Evolutionary conservation across 1,140 invertebrate species (phyloP), one percentile per base, ranked within the genome.

Genomic region (Drosophila oshimai): DNA sequence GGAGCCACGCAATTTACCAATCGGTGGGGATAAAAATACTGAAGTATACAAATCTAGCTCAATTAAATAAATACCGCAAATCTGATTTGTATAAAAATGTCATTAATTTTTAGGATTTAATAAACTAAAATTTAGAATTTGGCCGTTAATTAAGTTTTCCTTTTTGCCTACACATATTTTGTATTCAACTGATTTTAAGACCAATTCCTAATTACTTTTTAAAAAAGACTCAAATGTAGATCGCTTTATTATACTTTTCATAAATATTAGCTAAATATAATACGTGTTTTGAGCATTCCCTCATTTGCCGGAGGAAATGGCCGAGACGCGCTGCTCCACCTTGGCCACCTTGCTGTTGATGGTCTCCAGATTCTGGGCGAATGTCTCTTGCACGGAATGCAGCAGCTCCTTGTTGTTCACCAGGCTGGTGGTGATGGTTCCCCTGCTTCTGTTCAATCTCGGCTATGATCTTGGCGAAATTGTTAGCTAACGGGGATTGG

Each of bases 381-480:
- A 96, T 34, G 94, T 95, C 83, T 95, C 94, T 89, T 97, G 95
- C 0, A 96, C 95, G 12, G 95, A 94, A 91, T 96, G 94, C 9
- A 98, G 84, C 18, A 97, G 89, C 34, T 94, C 93, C 77, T 96
- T 95, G 89, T 97, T 97, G 68, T 95, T 94, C 33, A 96, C 93
- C 6, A 97, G 92, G 33, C 93, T 94, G 12, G 92, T 92, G 0
- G 93, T 92, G 34, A 97, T 95, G 67, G 96, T 95, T 18, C 93
- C 93, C 93, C 89, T 98, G 96, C 34, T 96, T 92, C 12, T 95
- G 94, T 92, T 97, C 96, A 29, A 98, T 92, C 87, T 97, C 96
- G 1, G 94, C 94, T 44, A 98, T 91, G 6, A 96, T 95, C 91
- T 96, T 96, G 26, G 94, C 94, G 84, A 98, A 98, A 89, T 97